Percentiles rank a stretch among this genome's conserved stretches.
These are phyloP conservation scores for Okapia johnstoni DNA, from an alignment of 2,113 vertebrate species.

Conservation along the genomic window DNA sequence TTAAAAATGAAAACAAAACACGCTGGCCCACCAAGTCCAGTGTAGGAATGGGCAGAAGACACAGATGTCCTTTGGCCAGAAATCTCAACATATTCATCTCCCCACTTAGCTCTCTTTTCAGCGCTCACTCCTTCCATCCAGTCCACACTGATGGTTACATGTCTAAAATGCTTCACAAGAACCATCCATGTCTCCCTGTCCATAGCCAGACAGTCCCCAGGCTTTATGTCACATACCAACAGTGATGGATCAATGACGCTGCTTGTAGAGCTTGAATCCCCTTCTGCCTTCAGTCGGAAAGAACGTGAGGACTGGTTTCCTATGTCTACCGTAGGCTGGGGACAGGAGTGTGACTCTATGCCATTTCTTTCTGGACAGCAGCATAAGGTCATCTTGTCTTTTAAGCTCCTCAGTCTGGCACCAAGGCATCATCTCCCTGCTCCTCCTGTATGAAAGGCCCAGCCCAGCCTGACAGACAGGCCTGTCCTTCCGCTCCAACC, in stretches of 20 bases:
- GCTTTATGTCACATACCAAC: background rate
- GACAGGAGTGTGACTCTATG: fast-evolving
- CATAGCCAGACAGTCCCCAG: background rate
- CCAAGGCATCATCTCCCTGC: background rate
- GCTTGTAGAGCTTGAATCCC: background rate
- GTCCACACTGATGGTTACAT: background rate
- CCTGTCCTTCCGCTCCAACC: background rate
- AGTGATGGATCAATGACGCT: fast-evolving
- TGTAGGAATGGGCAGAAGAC: background rate
- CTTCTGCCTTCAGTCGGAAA: background rate
- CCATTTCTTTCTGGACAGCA: background rate
- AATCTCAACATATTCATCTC: background rate
- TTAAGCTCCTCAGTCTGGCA: background rate
- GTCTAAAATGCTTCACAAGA: background rate
- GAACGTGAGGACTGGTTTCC: background rate
- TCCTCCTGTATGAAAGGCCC: background rate
- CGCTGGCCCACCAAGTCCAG: background rate
- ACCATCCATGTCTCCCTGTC: background rate
- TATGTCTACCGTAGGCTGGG: background rate
- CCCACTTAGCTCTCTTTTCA: background rate
- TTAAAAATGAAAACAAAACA: background rate
- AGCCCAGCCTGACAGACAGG: background rate
- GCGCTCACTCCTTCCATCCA: background rate
- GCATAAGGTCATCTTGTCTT: background rate
- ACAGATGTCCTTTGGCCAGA: background rate